Evolutionary conservation across 2,797 vertebrate genomes (phyloP).

Genomic region (Chrosomus eos): DNA sequence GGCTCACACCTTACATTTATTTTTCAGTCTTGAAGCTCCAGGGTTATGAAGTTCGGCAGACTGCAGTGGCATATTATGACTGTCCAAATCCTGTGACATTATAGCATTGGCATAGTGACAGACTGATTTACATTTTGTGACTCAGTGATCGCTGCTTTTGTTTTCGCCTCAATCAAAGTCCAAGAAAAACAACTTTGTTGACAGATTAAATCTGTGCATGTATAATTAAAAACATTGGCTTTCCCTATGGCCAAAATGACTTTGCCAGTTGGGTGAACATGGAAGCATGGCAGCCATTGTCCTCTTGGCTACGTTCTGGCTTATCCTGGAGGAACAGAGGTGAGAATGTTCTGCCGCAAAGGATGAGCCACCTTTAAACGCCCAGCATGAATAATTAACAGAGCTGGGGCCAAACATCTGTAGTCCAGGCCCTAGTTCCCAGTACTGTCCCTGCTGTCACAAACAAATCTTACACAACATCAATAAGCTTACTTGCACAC

Average conservation of each 20-base stretch:
- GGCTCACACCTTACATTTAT: not conserved
- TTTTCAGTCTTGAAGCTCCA: not conserved
- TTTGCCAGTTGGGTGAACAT: conserved; percentile 75
- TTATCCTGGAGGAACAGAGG: conserved; percentile 72
- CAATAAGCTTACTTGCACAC: conserved; percentile 31
- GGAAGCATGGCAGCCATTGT: conserved; percentile 37
- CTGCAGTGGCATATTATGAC: not conserved
- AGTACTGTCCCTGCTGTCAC: conserved; percentile 39
- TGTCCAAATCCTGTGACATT: not conserved
- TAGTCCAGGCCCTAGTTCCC: conserved; percentile 51
- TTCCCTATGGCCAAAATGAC: conserved; percentile 50
- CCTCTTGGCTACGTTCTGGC: conserved; percentile 67
- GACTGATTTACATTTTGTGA: not conserved
- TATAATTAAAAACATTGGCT: conserved; percentile 68
- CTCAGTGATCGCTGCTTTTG: conserved; percentile 14
- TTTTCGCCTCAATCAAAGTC: conserved; percentile 14
- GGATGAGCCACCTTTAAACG: conserved; percentile 62
- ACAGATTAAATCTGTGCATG: conserved; percentile 61
- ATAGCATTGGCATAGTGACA: not conserved
- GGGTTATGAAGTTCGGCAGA: not conserved
- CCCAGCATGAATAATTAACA: conserved; percentile 74
- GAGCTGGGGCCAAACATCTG: conserved; percentile 69
- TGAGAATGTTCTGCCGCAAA: conserved; percentile 65
- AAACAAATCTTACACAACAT: conserved; percentile 23
- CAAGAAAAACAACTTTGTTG: conserved; percentile 45